These are phyloP conservation scores for Kobus ellipsiprymnus DNA, from an alignment of 2,113 vertebrate species.

Conservation along the genomic window DNA sequence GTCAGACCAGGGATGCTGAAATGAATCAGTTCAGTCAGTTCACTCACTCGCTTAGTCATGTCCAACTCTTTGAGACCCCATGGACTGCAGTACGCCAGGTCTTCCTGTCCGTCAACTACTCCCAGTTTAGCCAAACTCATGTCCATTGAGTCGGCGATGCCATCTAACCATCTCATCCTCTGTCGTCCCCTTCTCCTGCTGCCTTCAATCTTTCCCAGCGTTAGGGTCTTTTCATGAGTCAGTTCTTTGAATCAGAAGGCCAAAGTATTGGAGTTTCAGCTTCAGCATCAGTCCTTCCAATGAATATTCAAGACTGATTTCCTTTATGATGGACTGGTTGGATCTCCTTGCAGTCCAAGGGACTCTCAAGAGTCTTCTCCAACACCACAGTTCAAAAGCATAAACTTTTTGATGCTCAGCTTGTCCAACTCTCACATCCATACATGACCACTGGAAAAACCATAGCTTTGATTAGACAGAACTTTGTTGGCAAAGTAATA, in stretches of 20 bases:
- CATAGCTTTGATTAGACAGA: not conserved
- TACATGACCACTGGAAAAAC: not conserved
- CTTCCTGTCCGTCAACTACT: not conserved
- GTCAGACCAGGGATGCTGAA: not conserved
- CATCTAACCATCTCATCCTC: not conserved
- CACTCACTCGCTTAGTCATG: not conserved
- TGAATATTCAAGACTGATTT: not conserved
- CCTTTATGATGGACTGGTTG: not conserved
- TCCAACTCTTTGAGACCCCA: not conserved
- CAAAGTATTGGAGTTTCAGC: not conserved
- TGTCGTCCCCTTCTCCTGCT: not conserved
- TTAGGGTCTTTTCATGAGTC: not conserved
- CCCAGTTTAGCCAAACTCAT: not conserved
- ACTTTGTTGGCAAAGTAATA: not conserved
- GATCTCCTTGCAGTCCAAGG: not conserved
- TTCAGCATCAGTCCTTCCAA: not conserved
- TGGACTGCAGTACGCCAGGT: not conserved
- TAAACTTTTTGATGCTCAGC: not conserved
- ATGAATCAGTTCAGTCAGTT: not conserved
- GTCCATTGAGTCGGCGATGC: not conserved
- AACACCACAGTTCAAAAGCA: not conserved
- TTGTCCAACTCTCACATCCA: not conserved
- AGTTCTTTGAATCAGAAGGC: not conserved
- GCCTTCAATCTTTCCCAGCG: not conserved
- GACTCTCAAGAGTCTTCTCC: not conserved